Percentiles rank a stretch among this genome's conserved stretches.
phyloP scores from a whole-genome alignment of 2,797 vertebrate species.

The Emydoidea blandingii region DNA sequence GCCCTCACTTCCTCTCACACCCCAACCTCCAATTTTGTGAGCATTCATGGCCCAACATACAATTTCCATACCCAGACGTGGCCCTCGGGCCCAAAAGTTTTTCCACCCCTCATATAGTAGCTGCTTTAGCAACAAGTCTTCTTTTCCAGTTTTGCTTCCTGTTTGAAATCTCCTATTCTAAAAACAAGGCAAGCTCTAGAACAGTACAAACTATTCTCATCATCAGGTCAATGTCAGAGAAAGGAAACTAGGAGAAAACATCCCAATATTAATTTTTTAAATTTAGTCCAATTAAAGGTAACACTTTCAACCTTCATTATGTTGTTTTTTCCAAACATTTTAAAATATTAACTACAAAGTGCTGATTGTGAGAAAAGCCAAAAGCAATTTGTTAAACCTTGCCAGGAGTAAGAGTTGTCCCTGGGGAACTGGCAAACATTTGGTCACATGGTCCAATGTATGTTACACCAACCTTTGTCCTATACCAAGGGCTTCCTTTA shows the following conservation, averaged over 20 bases:
- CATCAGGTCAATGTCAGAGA: conserved; percentile 50
- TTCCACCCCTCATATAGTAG: not conserved
- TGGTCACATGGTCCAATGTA: conserved; percentile 41
- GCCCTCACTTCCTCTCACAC: too few species aligned
- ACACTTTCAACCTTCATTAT: conserved; percentile 74
- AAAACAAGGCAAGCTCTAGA: conserved; percentile 12
- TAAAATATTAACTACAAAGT: conserved; percentile 70
- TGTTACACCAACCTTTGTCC: conserved; percentile 64
- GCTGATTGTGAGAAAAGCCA: conserved; percentile 68
- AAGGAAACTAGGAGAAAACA: conserved; percentile 53
- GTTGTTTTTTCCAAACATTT: conserved; percentile 75
- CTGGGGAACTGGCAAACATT: conserved; percentile 44
- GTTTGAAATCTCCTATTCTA: not conserved
- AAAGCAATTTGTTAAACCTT: conserved; percentile 63
- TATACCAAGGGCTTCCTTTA: conserved; percentile 73
- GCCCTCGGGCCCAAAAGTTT: too few species aligned
- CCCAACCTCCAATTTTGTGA: too few species aligned
- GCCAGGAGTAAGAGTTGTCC: conserved; percentile 61
- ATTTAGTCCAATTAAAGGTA: conserved; percentile 75
- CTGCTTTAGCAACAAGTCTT: not conserved
- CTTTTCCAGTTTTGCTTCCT: not conserved
- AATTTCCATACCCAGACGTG: too few species aligned
- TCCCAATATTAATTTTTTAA: conserved; percentile 77
- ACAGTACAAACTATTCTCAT: conserved; percentile 29
- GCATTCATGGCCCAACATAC: too few species aligned